Conservation (phyloP, 2,113 vertebrate species). For the Halcyon senegalensis region DNA sequence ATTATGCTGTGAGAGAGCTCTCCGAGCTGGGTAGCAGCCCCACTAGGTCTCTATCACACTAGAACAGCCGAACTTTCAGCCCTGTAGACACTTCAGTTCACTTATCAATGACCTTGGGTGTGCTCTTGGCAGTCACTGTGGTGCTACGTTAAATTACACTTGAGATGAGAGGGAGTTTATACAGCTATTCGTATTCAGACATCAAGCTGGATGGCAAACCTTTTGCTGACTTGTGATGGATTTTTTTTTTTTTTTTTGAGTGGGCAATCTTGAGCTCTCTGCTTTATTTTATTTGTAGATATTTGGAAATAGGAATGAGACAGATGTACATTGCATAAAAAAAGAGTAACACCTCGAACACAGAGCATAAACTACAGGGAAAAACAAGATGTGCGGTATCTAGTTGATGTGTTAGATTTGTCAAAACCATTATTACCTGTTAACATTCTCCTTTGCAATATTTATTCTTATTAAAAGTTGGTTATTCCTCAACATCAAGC, state of each 20-base stretch:
- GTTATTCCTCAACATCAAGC: not conserved
- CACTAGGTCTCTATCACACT: rapidly evolving
- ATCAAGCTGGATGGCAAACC: not conserved
- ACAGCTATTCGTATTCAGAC: not conserved
- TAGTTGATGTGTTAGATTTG: not conserved
- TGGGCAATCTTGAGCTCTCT: not conserved
- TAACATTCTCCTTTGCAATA: not conserved
- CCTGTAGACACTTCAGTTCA: not conserved
- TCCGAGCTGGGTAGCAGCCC: not conserved
- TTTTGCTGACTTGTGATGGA: not conserved
- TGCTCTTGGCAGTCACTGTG: not conserved
- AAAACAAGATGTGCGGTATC: not conserved
- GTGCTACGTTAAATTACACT: not conserved
- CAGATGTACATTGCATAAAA: not conserved
- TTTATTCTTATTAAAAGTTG: not conserved
- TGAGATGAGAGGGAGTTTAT: not conserved
- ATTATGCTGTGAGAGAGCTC: not conserved
- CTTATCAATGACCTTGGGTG: not conserved
- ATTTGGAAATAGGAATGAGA: not conserved
- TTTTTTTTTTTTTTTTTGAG: not conserved
- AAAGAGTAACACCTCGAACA: not conserved
- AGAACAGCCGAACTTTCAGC: rapidly evolving
- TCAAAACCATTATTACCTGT: not conserved
- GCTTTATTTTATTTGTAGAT: not conserved
- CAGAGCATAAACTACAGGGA: not conserved